Percentiles rank a stretch among this genome's conserved stretches.
Conservation (phyloP, 2,113 vertebrate species). For the Pantherophis guttatus region DNA sequence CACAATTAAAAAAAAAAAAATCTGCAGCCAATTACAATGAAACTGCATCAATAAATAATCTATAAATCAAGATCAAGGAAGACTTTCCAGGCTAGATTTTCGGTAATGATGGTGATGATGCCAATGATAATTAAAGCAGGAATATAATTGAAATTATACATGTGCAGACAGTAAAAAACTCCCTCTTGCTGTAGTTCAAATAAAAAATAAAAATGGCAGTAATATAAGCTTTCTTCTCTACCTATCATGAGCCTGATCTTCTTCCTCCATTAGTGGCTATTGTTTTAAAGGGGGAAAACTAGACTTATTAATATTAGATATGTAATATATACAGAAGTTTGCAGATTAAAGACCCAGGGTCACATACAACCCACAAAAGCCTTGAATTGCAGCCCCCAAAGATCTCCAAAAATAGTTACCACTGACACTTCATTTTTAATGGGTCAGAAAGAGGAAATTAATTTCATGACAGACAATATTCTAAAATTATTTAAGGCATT, state of each 20-base stretch:
- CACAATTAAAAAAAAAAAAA: background rate
- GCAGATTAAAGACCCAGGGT: background rate
- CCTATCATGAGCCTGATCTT: background rate
- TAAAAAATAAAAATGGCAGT: background rate
- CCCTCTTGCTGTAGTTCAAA: background rate
- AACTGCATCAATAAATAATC: background rate
- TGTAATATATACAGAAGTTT: background rate
- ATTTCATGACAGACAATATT: background rate
- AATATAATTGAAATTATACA: background rate
- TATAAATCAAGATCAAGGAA: background rate
- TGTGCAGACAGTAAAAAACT: background rate
- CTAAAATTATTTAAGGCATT: background rate
- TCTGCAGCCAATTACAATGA: background rate
- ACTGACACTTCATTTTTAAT: background rate
- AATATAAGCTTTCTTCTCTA: background rate
- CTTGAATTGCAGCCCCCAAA: background rate
- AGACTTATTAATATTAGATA: background rate
- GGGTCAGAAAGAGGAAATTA: background rate
- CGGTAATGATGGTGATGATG: background rate
- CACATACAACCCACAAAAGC: background rate
- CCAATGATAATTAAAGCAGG: background rate
- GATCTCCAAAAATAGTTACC: background rate
- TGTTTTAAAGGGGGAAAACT: background rate
- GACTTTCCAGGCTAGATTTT: background rate
- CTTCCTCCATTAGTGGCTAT: background rate